phyloP scores from a whole-genome alignment of 2,888 invertebrate genomes.

The Dasysyrphus albostriatus region DNA sequence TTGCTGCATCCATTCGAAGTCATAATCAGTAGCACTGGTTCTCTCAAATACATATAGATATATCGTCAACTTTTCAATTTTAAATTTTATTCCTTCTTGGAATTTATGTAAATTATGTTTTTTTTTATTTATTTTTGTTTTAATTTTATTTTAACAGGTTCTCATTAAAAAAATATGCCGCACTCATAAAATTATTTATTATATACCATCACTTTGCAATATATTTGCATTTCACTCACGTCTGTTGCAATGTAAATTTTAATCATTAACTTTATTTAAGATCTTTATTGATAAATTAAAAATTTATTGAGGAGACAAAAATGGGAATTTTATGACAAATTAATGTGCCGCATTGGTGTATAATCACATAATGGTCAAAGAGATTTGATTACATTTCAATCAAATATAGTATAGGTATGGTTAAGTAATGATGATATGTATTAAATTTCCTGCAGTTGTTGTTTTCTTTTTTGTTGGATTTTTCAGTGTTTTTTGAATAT shows the following conservation, averaged over 20 bases:
- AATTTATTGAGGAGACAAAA: neutral
- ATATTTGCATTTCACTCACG: conserved; percentile 12
- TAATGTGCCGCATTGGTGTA: neutral
- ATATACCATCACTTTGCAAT: neutral
- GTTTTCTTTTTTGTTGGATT: conserved; percentile 8
- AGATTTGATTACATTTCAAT: neutral
- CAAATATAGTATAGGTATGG: neutral
- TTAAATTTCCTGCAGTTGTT: neutral
- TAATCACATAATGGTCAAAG: neutral
- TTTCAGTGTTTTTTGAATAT: neutral
- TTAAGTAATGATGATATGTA: too few relatives aligned
- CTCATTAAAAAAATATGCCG: neutral
- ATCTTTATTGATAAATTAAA: neutral
- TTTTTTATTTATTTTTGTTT: neutral
- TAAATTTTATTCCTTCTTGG: neutral
- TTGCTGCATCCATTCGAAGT: conserved; percentile 67
- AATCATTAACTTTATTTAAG: neutral
- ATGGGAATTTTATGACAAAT: neutral
- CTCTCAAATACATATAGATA: neutral
- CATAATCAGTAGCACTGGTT: conserved; percentile 40
- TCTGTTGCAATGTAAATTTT: neutral
- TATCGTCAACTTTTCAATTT: neutral
- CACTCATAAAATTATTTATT: neutral
- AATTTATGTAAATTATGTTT: neutral
- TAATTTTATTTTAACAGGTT: too few relatives aligned